These are phyloP conservation scores for Orientallactaga bullata DNA, from an alignment of 2,113 vertebrate genomes.

Conservation along the genomic window DNA sequence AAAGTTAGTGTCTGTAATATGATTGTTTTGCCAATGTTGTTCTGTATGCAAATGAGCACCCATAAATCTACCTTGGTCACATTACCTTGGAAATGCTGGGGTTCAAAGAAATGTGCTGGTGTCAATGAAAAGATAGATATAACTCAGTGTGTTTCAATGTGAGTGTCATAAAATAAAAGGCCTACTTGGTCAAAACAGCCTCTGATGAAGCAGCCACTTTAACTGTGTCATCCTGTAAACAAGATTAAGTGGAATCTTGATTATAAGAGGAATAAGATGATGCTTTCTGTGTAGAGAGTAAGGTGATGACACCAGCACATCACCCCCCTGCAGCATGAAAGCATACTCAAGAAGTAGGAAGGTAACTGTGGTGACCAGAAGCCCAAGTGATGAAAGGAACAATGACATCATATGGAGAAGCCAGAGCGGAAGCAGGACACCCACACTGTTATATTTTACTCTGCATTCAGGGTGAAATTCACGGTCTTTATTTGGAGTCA, in stretches of 20 bases:
- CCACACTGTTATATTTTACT: neutral
- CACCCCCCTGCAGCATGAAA: slow-evolving; percentile 5
- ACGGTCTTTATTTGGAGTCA: neutral
- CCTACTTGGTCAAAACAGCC: slow-evolving; percentile 27
- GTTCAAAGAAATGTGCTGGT: slow-evolving; percentile 60
- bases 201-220: slow-evolving; percentile 55
- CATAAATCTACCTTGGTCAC: slow-evolving; percentile 62
- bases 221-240: neutral
- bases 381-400: neutral
- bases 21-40: slow-evolving; percentile 52
- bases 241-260: slow-evolving; percentile 18
- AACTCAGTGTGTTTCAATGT: slow-evolving; percentile 12
- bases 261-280: neutral
- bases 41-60: slow-evolving; percentile 59
- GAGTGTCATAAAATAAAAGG: slow-evolving; percentile 50
- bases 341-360: neutral
- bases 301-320: neutral
- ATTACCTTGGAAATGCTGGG: slow-evolving; percentile 42
- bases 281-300: neutral
- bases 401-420: neutral
- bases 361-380: neutral
- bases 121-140: slow-evolving; percentile 66
- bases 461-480: neutral
- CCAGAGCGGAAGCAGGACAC: neutral
- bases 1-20: slow-evolving; percentile 58